Evolutionary conservation across 2,888 invertebrate genomes (phyloP).

Genomic region (Ceratothoa steindachneri): DNA sequence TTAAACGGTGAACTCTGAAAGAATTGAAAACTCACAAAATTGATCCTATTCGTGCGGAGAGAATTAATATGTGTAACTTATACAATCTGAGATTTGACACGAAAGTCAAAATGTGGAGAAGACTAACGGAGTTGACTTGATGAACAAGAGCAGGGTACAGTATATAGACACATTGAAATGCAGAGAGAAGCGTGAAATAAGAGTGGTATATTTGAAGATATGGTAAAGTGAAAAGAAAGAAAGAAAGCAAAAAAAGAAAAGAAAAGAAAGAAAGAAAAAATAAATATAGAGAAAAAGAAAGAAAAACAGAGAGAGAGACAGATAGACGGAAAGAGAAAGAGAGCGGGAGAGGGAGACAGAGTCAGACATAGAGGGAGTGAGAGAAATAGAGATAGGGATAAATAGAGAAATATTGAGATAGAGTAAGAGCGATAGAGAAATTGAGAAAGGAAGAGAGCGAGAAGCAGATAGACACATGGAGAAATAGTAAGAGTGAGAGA

Average conservation of each 20-base stretch:
- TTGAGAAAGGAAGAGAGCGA: background rate
- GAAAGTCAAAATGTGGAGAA: background rate
- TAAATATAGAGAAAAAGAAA: background rate
- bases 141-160: background rate
- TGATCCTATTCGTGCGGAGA: too few relatives aligned
- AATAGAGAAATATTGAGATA: too few relatives aligned
- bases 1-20: too few relatives aligned
- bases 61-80: too few relatives aligned
- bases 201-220: too few relatives aligned
- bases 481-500: background rate
- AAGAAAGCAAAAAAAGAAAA: background rate
- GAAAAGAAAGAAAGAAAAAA: background rate
- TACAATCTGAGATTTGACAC: background rate
- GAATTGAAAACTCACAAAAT: too few relatives aligned
- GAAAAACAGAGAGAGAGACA: background rate
- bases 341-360: background rate
- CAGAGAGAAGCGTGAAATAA: background rate
- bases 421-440: background rate
- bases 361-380: background rate
- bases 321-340: background rate
- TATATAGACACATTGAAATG: background rate
- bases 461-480: background rate
- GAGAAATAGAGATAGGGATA: background rate
- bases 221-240: background rate
- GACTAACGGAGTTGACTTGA: background rate